These are phyloP conservation scores for Blennius ocellaris DNA, from an alignment of 2,113 vertebrate species.

Conservation along the genomic window DNA sequence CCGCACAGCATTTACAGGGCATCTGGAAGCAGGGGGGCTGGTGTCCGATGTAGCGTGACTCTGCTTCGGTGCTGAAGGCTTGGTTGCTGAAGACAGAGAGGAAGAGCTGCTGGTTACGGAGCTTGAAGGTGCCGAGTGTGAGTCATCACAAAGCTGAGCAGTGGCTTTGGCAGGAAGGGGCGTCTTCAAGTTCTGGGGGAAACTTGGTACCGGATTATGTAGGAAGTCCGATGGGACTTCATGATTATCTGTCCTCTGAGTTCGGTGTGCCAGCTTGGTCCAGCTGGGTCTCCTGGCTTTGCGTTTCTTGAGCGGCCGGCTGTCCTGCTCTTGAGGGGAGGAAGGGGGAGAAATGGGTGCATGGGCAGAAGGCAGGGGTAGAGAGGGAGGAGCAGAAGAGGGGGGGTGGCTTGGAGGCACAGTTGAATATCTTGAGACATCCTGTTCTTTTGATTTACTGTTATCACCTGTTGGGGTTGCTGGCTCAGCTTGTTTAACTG, in stretches of 20 bases:
- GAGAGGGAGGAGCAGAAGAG: conserved; percentile 52
- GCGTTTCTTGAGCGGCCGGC: conserved; percentile 90
- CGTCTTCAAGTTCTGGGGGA: conserved; percentile 62
- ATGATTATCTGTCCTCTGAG: conserved; percentile 74
- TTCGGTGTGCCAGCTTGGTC: conserved; percentile 89
- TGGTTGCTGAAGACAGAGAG: conserved; percentile 50
- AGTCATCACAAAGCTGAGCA: conserved; percentile 54
- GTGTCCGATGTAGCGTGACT: conserved; percentile 53
- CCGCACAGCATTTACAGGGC: conserved; percentile 58
- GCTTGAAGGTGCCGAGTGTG: conserved; percentile 47
- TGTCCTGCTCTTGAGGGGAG: conserved; percentile 81
- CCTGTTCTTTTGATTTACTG: conserved; percentile 77
- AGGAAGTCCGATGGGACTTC: conserved; percentile 58
- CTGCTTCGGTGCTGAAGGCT: conserved; percentile 68
- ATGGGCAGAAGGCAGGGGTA: conserved; percentile 42
- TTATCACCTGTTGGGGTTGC: conserved; percentile 64
- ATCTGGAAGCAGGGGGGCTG: conserved; percentile 51
- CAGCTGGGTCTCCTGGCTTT: conserved; percentile 92
- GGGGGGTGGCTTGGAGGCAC: conserved; percentile 60
- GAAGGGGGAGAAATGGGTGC: conserved; percentile 55
- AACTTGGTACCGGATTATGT: conserved; percentile 58
- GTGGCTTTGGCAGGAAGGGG: conserved; percentile 56
- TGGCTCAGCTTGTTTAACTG: conserved; percentile 61
- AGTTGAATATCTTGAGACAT: conserved; percentile 60
- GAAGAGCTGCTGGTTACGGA: conserved; percentile 51